Percentiles rank a stretch among this genome's conserved stretches.
Conservation (phyloP, 2,113 vertebrate genomes). For the Tetrao urogallus region DNA sequence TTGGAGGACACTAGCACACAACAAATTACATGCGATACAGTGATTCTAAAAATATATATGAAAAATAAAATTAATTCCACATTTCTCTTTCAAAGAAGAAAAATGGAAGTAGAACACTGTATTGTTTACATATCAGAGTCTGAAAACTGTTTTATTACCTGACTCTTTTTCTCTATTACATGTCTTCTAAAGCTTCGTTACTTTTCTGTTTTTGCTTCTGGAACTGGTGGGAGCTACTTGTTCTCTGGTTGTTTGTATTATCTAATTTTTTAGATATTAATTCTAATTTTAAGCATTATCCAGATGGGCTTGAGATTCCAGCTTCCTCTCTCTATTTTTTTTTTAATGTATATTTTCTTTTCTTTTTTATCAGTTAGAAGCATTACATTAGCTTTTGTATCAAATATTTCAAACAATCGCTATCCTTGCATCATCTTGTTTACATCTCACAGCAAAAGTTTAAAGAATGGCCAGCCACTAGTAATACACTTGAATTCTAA, state of each 20-base stretch:
- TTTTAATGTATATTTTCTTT: not conserved
- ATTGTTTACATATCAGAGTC: not conserved
- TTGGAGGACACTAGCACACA: conserved; percentile 82
- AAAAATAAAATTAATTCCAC: not conserved
- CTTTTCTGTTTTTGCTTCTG: not conserved
- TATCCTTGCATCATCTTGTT: not conserved
- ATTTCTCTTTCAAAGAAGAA: not conserved
- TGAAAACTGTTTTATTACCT: not conserved
- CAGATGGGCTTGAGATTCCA: not conserved
- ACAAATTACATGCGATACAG: conserved; percentile 41
- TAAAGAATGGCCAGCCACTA: not conserved
- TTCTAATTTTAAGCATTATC: conserved; percentile 15
- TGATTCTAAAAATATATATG: not conserved
- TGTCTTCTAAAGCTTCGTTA: not conserved
- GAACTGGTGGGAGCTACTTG: not conserved
- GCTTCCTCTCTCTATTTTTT: not conserved
- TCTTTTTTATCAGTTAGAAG: not conserved
- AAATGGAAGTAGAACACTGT: not conserved
- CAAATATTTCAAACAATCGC: not conserved
- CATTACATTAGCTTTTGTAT: not conserved
- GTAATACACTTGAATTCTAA: not conserved
- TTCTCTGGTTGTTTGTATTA: not conserved
- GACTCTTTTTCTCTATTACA: not conserved
- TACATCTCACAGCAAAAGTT: not conserved
- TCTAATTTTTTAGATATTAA: not conserved